Percentiles rank a stretch among this genome's conserved stretches.
Conservation (phyloP, 2,797 vertebrate genomes). For the Myotis pilosus region DNA sequence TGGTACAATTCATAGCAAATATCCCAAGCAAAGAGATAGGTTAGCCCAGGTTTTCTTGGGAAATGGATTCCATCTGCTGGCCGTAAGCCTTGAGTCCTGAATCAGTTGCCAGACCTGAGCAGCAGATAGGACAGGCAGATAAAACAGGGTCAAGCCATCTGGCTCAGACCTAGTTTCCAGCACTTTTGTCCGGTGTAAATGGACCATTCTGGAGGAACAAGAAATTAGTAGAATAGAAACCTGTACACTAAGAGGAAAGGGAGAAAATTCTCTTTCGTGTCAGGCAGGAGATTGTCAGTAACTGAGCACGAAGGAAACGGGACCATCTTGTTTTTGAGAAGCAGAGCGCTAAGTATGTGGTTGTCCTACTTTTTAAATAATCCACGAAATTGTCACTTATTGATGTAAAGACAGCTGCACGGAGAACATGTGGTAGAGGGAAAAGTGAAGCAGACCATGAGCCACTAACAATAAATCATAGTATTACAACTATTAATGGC, state of each 20-base stretch:
- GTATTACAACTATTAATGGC: neutral
- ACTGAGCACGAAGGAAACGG: neutral
- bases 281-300: slow-evolving; percentile 44
- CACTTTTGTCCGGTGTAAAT: neutral
- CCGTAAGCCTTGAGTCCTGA: slow-evolving; percentile 15
- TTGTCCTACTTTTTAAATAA: neutral
- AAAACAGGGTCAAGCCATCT: neutral
- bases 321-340: neutral
- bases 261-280: neutral
- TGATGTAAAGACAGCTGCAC: neutral
- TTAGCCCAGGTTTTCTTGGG: accelerated
- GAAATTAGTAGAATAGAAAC: neutral
- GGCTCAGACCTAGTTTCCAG: accelerated
- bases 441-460: neutral
- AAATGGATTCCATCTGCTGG: neutral
- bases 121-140: neutral
- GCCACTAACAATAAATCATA: neutral
- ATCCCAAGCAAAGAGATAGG: neutral
- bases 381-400: neutral
- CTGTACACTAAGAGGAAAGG: neutral
- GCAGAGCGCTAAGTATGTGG: neutral
- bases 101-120: neutral
- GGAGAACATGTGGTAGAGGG: neutral
- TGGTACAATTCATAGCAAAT: neutral
- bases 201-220: neutral